Conservation (phyloP, 2,888 invertebrate species). For the Aproaerema taeniolella region DNA sequence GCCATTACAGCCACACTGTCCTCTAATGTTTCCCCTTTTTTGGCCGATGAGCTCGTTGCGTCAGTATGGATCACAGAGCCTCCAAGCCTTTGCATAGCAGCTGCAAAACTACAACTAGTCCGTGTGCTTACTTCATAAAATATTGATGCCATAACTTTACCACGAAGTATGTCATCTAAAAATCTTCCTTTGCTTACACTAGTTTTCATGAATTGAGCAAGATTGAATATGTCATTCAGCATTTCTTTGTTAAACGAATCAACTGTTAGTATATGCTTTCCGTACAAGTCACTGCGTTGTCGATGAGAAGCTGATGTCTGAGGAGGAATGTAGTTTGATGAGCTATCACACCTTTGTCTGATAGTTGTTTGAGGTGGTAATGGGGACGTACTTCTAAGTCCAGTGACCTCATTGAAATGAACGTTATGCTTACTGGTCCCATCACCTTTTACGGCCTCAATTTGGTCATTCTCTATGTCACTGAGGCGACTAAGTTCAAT, state of each 20-base stretch:
- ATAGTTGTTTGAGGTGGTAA: slow-evolving; percentile 55
- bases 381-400: slow-evolving; percentile 69
- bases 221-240: slow-evolving; percentile 94
- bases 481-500: slow-evolving; percentile 50
- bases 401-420: slow-evolving; percentile 76
- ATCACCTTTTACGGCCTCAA: slow-evolving; percentile 47
- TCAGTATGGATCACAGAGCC: slow-evolving; percentile 95
- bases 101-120: slow-evolving; percentile 96
- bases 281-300: slow-evolving; percentile 69
- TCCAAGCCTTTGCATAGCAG: slow-evolving; percentile 97
- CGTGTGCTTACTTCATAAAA: slow-evolving; percentile 99
- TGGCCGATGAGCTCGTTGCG: slow-evolving; percentile 92
- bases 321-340: slow-evolving; percentile 64
- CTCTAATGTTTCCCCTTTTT: slow-evolving; percentile 97
- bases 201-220: slow-evolving; percentile 91
- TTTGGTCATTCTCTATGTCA: slow-evolving; percentile 60
- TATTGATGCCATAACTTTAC: slow-evolving; percentile 96
- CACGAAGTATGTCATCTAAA: slow-evolving; percentile 90
- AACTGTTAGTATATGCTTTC: slow-evolving; percentile 91
- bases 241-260: slow-evolving; percentile 92
- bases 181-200: slow-evolving; percentile 90
- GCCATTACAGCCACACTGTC: slow-evolving; percentile 91
- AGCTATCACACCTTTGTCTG: slow-evolving; percentile 77
- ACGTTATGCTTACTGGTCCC: slow-evolving; percentile 64
- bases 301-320: slow-evolving; percentile 60